Evolutionary conservation across 1,140 invertebrate genomes (phyloP).

Genomic region (Brachionus sp.): DNA sequence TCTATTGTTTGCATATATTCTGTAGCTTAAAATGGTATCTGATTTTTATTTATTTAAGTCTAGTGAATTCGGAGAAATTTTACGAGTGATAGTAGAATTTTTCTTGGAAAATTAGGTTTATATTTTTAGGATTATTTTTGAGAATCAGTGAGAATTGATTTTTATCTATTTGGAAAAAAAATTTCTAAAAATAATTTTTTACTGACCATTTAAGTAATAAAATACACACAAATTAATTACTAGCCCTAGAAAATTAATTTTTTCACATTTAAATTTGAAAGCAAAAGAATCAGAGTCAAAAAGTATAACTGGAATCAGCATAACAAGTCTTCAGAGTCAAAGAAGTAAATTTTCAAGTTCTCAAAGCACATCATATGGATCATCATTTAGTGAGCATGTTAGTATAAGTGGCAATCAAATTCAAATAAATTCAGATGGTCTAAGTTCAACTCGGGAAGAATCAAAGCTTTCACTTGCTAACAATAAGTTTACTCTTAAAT

Average conservation of each 20-base stretch:
- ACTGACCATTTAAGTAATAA: background rate
- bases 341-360: background rate
- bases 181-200: too few relatives aligned
- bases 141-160: too few relatives aligned
- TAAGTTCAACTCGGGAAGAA: background rate
- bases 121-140: too few relatives aligned
- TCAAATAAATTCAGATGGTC: constrained; percentile 59
- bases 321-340: background rate
- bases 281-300: background rate
- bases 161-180: too few relatives aligned
- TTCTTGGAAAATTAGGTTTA: too few relatives aligned
- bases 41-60: too few relatives aligned
- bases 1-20: too few relatives aligned
- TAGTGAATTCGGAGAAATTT: too few relatives aligned
- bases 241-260: background rate
- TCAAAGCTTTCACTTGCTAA: background rate
- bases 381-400: constrained; percentile 74
- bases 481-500: constrained; percentile 14
- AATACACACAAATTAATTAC: background rate
- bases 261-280: background rate
- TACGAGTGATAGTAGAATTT: too few relatives aligned
- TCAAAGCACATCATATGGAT: constrained; percentile 37
- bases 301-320: constrained; percentile 9
- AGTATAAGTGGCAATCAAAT: constrained; percentile 78
- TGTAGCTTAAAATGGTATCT: too few relatives aligned